A percentile compares a stretch with the other conserved stretches of the same genome.
phyloP scores from a whole-genome alignment of 1,140 invertebrate species.

The Lordiphosa stackelbergi region DNA sequence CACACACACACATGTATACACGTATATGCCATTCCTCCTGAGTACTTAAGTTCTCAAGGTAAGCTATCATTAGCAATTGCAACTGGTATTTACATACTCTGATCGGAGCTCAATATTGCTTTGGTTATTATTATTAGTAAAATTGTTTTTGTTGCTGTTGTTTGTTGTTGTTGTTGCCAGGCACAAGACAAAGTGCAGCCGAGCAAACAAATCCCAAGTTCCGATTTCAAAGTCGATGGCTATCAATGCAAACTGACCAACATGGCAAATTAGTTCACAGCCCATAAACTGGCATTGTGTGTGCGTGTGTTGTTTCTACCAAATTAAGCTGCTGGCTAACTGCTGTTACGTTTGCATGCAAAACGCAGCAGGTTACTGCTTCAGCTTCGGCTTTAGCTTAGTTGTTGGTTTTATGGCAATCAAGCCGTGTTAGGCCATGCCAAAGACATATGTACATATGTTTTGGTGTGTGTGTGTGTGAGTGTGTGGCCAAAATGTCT shows the following conservation, averaged over 20 bases:
- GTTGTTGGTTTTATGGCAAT: conserved; percentile 15
- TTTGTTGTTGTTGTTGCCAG: not conserved
- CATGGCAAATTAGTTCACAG: conserved; percentile 19
- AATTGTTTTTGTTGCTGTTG: conserved; percentile 1
- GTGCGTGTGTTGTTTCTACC: conserved; percentile 8
- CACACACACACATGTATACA: too few relatives aligned
- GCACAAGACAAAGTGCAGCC: not conserved
- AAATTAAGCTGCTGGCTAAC: conserved; percentile 10
- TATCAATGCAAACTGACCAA: conserved; percentile 18
- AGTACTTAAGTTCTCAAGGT: too few relatives aligned
- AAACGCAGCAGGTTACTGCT: not conserved
- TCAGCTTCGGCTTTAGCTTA: conserved; percentile 4
- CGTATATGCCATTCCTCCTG: too few relatives aligned
- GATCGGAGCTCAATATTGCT: not conserved
- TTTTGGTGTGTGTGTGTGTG: conserved; percentile 1
- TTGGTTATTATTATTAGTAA: conserved; percentile 1
- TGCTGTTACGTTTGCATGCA: not conserved
- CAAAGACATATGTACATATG: conserved; percentile 2
- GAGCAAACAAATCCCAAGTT: conserved; percentile 10
- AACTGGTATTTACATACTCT: not conserved
- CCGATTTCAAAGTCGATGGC: not conserved
- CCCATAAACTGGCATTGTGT: conserved; percentile 15
- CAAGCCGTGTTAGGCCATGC: conserved; percentile 11
- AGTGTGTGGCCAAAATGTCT: conserved; percentile 27
- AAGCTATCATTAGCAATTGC: too few relatives aligned